These are phyloP conservation scores for Rhinopomastus cyanomelas DNA, from an alignment of 2,113 vertebrate genomes.

Conservation along the genomic window DNA sequence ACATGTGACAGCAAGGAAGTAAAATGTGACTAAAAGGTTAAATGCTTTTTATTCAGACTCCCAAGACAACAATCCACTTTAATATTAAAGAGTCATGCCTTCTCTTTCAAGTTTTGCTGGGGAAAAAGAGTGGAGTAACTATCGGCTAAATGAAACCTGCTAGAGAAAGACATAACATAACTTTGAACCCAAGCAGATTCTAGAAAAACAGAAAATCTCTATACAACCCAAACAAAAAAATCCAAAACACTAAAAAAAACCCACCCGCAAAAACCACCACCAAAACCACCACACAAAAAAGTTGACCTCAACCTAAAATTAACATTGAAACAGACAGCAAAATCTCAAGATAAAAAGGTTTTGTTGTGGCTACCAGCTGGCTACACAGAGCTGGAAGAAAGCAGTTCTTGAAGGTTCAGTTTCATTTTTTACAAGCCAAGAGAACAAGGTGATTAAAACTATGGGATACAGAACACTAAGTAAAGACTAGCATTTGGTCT, in stretches of 20 bases:
- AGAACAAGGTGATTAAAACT: background rate
- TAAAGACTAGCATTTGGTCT: background rate
- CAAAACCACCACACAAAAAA: background rate
- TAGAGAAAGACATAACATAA: background rate
- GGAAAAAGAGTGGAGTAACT: background rate
- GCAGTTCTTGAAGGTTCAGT: background rate
- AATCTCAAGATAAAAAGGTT: background rate
- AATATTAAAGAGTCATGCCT: slow-evolving; percentile 4
- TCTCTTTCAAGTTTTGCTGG: background rate
- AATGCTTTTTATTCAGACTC: slow-evolving; percentile 28
- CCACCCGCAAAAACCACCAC: background rate
- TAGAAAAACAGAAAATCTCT: background rate
- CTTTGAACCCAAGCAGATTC: background rate
- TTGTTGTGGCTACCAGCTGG: background rate
- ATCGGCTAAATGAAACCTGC: background rate
- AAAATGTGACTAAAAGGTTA: slow-evolving; percentile 5
- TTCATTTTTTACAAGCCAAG: background rate
- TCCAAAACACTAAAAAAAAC: background rate
- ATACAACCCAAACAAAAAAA: background rate
- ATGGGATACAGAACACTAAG: background rate
- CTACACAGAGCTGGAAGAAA: background rate
- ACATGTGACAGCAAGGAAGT: slow-evolving; percentile 18
- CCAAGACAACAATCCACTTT: background rate
- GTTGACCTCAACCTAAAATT: background rate
- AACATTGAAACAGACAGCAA: background rate